Conservation (phyloP, 1,140 invertebrate genomes). For the Drosophila rufa region DNA sequence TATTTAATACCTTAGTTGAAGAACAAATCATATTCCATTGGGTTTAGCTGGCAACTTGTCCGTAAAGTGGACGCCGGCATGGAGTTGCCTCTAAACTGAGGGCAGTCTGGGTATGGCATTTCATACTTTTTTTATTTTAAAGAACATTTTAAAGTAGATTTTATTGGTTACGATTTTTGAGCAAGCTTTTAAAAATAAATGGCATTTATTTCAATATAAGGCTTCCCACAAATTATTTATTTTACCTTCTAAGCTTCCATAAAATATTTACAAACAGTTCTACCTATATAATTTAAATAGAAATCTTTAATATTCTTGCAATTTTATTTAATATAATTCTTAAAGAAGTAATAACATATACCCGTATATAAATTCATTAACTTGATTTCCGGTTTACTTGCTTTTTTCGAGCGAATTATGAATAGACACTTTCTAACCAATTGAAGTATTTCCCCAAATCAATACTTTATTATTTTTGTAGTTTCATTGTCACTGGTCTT, state of each 20-base stretch:
- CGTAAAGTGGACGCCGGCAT: constrained; percentile 87
- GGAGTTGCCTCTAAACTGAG: constrained; percentile 85
- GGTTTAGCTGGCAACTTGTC: constrained; percentile 88
- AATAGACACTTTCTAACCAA: neutral
- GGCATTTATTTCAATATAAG: too few species aligned
- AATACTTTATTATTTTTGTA: neutral
- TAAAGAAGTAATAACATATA: neutral
- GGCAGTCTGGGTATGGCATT: constrained; percentile 49
- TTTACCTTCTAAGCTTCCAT: too few species aligned
- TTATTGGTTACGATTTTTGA: too few species aligned
- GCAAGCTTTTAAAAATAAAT: too few species aligned
- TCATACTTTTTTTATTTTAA: too few species aligned
- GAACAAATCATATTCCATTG: constrained; percentile 80
- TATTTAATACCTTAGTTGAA: too few species aligned
- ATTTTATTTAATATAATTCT: neutral
- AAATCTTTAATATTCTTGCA: neutral
- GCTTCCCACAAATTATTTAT: too few species aligned
- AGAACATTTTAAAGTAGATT: too few species aligned
- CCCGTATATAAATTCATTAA: too few species aligned
- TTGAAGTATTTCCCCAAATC: too few species aligned
- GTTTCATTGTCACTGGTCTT: neutral
- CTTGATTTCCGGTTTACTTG: neutral
- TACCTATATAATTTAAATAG: too few species aligned
- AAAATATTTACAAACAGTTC: neutral
- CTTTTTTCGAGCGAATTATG: too few species aligned